Conservation (phyloP, 2,888 invertebrate genomes). For the Ptychoptera albimana region DNA sequence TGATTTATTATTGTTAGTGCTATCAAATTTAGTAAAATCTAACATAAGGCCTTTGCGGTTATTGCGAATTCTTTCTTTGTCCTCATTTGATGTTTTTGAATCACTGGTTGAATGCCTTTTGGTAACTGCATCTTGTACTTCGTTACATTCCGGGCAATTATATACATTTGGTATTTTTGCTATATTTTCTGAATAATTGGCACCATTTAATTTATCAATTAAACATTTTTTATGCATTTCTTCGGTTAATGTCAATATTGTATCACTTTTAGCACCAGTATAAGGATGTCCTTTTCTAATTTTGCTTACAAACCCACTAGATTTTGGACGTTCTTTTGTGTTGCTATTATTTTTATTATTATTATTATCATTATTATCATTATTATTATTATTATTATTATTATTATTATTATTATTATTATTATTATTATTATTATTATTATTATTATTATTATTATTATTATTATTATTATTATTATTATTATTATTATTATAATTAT, state of each 20-base stretch:
- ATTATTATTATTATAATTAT: slow-evolving; percentile 1
- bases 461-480: slow-evolving; percentile 18
- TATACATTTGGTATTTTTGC: slow-evolving; percentile 9
- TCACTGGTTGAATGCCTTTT: slow-evolving; percentile 20
- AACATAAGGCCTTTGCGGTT: slow-evolving; percentile 40
- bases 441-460: slow-evolving; percentile 13
- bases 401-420: slow-evolving; percentile 18
- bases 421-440: slow-evolving; percentile 1
- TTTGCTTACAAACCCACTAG: slow-evolving; percentile 13
- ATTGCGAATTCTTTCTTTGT: slow-evolving; percentile 19
- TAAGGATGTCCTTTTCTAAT: slow-evolving; percentile 27
- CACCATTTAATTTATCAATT: slow-evolving; percentile 2
- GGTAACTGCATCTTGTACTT: slow-evolving; percentile 9
- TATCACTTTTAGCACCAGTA: slow-evolving; percentile 34
- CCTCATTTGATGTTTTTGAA: slow-evolving; percentile 25
- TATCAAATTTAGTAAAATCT: slow-evolving; percentile 40
- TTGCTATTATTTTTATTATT: slow-evolving; percentile 14
- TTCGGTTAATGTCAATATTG: slow-evolving; percentile 16
- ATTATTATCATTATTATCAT: slow-evolving; percentile 10
- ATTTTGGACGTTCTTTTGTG: slow-evolving; percentile 17
- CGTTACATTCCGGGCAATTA: slow-evolving; percentile 14
- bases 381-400: slow-evolving; percentile 14
- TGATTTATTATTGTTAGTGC: slow-evolving; percentile 12
- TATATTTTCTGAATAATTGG: not conserved
- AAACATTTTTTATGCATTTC: slow-evolving; percentile 9